Base-by-base conservation (phyloP, 2,888 invertebrate genomes). In the Xylocampa areola region DNA sequence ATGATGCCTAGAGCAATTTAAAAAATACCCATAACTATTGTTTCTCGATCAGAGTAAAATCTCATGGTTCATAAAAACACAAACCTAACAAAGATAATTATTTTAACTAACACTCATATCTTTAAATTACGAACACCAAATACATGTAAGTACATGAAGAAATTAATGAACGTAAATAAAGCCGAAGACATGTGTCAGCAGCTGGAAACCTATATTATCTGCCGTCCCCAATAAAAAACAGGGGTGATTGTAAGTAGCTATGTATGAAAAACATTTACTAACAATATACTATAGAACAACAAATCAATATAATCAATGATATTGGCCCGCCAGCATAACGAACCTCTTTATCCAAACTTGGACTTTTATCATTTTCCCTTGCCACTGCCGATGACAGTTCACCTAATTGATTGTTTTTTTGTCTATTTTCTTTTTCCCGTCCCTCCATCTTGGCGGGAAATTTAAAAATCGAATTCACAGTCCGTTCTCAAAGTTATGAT, bases 401-500 rank as follows among this genome's bases (percentile, higher is more conserved):
- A 71, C 76, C 85, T 92, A 92, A 92, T 93, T 92, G 92, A 88
- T 91, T 88, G 86, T 87, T 90, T 91, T 89, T 85, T 82, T 81
- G 68, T 72, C 52, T 60, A 63, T 79, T 81, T 77, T 61, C 33
- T 52, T 43, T 63, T 58, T 64, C 57, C 40, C 53, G 41, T 68
- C 68, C 62, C 73, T 71, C 70, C 72, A 51, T 73, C 68, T 78
- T 81, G 65, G 78, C 72, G 79, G 77, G 70, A 80, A 82, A 79
- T 84, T 88, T 84, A 82, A 82, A 84, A 86, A 80, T 79, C 76
- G 76, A 70, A 72, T 68, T 66, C 67, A 45, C 33, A 67, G 63
- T 75, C 54, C 68, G 79, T 68, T 70, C 68, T 57, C 60, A 70
- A 87, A 86, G 73, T 87, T 87, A 71, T 86, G 87, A 89, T 88